These are phyloP conservation scores for Xiphophorus hellerii DNA, from an alignment of 2,113 vertebrate genomes.

Conservation along the genomic window DNA sequence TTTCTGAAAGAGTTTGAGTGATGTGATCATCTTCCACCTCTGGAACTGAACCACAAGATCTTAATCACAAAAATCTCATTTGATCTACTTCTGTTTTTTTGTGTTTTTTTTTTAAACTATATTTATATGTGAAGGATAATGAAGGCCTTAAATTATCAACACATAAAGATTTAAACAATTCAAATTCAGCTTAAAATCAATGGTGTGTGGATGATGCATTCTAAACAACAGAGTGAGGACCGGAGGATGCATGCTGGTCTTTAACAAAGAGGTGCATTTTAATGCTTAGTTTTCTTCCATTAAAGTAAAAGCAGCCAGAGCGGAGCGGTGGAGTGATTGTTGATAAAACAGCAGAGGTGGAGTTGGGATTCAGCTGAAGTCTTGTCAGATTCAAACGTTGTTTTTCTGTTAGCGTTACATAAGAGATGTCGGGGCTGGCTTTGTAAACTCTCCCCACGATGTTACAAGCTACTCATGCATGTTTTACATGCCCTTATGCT, in stretches of 20 bases:
- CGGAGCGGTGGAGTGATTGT: constrained; percentile 13
- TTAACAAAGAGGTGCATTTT: constrained; percentile 33
- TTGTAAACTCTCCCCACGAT: constrained; percentile 49
- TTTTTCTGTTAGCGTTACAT: constrained; percentile 59
- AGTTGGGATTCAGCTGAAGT: constrained; percentile 1
- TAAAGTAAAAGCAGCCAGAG: constrained; percentile 19
- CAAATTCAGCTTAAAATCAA: constrained; percentile 66
- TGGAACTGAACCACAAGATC: constrained; percentile 16
- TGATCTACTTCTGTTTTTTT: constrained; percentile 32
- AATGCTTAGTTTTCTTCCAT: constrained; percentile 28
- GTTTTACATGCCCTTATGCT: constrained; percentile 61
- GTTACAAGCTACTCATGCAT: constrained; percentile 64
- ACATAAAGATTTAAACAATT: constrained; percentile 54
- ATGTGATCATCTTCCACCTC: constrained; percentile 2
- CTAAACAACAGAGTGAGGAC: constrained; percentile 65
- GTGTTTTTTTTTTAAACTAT: not conserved
- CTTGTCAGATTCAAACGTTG: not conserved
- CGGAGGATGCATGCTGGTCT: constrained; percentile 47
- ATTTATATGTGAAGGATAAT: constrained; percentile 11
- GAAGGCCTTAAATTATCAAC: constrained; percentile 39
- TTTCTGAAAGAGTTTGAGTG: not conserved
- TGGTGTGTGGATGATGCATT: constrained; percentile 65
- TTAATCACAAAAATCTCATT: constrained; percentile 26
- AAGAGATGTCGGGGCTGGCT: constrained; percentile 64
- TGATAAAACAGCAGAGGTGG: constrained; percentile 11